These are phyloP conservation scores for Petrocephalus zakoni DNA, from an alignment of 2,113 vertebrate species.

Conservation along the genomic window DNA sequence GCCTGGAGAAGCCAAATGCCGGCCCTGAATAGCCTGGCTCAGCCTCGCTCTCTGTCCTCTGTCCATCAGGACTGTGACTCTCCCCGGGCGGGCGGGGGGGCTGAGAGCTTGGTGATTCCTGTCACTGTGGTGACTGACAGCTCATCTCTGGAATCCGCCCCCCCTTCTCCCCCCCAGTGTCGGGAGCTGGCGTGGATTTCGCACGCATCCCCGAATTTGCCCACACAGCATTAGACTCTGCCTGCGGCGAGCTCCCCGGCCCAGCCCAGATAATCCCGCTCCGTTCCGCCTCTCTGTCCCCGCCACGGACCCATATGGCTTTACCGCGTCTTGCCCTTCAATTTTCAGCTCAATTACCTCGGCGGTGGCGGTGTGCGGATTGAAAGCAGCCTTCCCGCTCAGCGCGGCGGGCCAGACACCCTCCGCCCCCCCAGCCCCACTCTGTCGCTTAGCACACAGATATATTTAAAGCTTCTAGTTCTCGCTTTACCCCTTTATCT, in stretches of 20 bases:
- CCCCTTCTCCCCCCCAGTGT: slow-evolving; percentile 23
- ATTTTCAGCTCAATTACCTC: slow-evolving; percentile 70
- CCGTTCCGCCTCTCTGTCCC: slow-evolving; percentile 38
- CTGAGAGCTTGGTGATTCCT: background rate
- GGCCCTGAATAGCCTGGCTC: background rate
- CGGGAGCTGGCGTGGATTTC: slow-evolving; percentile 18
- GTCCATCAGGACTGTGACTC: background rate
- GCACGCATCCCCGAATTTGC: slow-evolving; percentile 31
- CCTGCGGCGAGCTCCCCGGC: slow-evolving; percentile 44
- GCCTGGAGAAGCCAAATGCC: background rate
- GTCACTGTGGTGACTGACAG: background rate
- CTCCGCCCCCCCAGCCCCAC: background rate
- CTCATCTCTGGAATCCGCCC: background rate
- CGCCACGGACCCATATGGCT: slow-evolving; percentile 37
- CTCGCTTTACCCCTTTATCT: background rate
- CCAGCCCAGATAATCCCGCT: slow-evolving; percentile 27
- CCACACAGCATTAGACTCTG: slow-evolving; percentile 50
- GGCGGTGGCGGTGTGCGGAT: slow-evolving; percentile 30
- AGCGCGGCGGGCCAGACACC: background rate
- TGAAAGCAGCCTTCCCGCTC: background rate
- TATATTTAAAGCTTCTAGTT: background rate
- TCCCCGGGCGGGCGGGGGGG: no score
- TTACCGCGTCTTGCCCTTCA: slow-evolving; percentile 56
- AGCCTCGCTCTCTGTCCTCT: no score
- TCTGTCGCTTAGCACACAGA: background rate